Evolutionary conservation across 1,140 invertebrate genomes (phyloP), one percentile per base, ranked within the genome.

Genomic region (Drosophila rufa): DNA sequence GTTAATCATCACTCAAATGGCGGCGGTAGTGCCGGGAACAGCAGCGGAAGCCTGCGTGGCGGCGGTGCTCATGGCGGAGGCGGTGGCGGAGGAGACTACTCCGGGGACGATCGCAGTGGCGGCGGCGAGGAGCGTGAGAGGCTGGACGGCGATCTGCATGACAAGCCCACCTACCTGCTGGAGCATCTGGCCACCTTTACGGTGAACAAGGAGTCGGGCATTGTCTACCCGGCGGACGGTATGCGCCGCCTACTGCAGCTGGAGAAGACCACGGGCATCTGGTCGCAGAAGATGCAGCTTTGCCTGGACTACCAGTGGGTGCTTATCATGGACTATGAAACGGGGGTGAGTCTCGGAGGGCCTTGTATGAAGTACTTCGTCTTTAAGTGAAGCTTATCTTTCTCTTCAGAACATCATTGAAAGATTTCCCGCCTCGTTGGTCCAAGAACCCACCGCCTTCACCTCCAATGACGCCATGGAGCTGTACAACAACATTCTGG

Each of bases 101-200:
- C 92, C 1, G 92, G 91, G 2, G 92, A 93, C 51, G 92, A 93
- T 67, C 86, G 91, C 7, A 93, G 85, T 46, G 89, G 81, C 27
- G 87, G 81, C 12, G 92, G 84, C 30, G 92, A 92, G 38, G 91
- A 92, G 53, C 73, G 91, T 14, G 91, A 92, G 19, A 67, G 91
- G n/a, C 47, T 78, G 15, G 86, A 92, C 8, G 76, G 67, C 19
- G 91, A 92, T 42, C 56, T 93, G 15, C 80, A 95, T 76, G 95
- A 96, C 85, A 95, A 95, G 86, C 95, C 97, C 14, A 96, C 96
- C 4, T 99, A 98, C 92, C 94, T 97, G 64, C 96, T 99, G 93
- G 99, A 99, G 93, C 99, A 99, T 94, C 95, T 99, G 93, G 99
- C 99, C 48, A 99, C 99, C 17, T 99, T 99, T 94, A 98, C 98